These are phyloP conservation scores for Drosophila lacteicornis DNA, from an alignment of 1,140 invertebrate species.

Conservation along the genomic window DNA sequence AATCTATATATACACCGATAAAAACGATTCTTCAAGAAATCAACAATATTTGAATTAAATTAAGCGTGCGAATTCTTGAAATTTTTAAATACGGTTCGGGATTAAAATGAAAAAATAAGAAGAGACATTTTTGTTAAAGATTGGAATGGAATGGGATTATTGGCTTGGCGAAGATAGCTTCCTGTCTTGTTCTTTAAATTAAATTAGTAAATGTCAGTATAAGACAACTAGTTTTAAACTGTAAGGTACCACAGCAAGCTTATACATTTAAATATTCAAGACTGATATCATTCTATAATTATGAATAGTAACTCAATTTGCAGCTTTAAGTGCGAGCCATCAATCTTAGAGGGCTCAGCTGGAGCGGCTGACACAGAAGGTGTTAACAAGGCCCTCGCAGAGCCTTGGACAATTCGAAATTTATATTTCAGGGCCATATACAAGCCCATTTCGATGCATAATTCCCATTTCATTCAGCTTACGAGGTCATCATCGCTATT, in stretches of 20 bases:
- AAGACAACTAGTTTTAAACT: not conserved
- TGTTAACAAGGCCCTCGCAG: constrained; percentile 53
- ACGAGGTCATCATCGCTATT: constrained; percentile 68
- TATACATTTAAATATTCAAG: not conserved
- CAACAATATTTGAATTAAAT: no score
- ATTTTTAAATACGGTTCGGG: no score
- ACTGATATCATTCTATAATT: no score
- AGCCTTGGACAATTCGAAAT: constrained; percentile 31
- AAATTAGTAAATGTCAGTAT: not conserved
- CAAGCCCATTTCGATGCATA: constrained; percentile 45
- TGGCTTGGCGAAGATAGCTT: no score
- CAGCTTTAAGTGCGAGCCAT: constrained; percentile 8
- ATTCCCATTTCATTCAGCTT: constrained; percentile 61
- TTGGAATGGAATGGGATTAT: no score
- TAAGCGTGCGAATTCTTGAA: no score
- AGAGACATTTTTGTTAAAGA: no score
- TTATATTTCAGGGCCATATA: constrained; percentile 52
- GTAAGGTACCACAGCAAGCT: not conserved
- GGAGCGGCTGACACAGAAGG: constrained; percentile 39
- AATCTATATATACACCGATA: no score
- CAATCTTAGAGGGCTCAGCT: constrained; percentile 11
- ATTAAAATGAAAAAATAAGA: no score
- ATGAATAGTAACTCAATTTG: not conserved
- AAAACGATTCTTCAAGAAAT: no score
- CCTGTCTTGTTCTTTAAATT: not conserved